Base-by-base conservation (phyloP, 2,888 invertebrate species). In the Gibbula magus region DNA sequence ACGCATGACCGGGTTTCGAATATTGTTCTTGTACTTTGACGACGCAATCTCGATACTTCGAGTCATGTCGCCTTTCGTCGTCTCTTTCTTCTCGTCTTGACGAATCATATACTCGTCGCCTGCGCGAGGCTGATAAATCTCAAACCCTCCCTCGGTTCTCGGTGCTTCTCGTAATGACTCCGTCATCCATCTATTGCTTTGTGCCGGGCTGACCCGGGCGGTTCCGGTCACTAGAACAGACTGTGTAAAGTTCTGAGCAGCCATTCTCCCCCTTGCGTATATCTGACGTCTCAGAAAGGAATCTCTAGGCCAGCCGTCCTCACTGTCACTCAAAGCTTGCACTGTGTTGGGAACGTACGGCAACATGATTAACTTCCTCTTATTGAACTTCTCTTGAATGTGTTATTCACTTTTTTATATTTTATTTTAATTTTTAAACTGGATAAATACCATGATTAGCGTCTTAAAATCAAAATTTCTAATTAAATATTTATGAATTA, bases 141-240 rank as follows among this genome's bases (percentile, higher is more conserved):
- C 52, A 56, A 78, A 83, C 13, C 83, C 80, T 29, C 82, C 82
- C 0, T 77, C 66, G 1, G 81, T 56, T 18, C 77, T 66, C 0
- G 83, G 81, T 18, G 84, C 80, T 16, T 84, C 83, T 1, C 77
- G 75, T n/a, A 85, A 85, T 10, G 86, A 83, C 75, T 87, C 78
- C 2, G 22, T 39, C 25, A 82, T 70, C 39, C 51, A 52, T 10
- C 56, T 51, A 4, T 70, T 35, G 0, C 25, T 45, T n/a, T 4
- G n/a, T 5, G 29, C 53, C 8, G 51, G 18, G 25, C n/a, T 10
- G 7, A n/a, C 67, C 8, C 66, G 22, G 25, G 75, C 52, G 13
- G 52, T 70, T 0, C 76, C 78, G 18, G 53, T 75, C 51, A 81
- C 81, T 25, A 78, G 66, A 16, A 79, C 78, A 22, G 81, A 81